Evolutionary conservation across 2,888 invertebrate genomes (phyloP).

Genomic region (Lobophora halterata): DNA sequence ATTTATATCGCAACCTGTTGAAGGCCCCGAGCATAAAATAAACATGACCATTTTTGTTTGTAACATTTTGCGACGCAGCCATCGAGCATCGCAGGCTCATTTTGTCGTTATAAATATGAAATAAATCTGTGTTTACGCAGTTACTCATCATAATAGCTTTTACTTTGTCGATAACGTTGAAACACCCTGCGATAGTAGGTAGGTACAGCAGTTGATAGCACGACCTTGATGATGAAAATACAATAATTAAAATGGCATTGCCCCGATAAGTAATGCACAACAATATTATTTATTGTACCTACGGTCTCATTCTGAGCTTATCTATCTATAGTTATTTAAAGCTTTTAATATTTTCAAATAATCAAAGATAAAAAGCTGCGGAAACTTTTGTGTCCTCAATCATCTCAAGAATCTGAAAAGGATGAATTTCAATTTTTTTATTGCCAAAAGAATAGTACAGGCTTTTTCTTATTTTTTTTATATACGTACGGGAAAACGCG

Average conservation of each 20-base stretch:
- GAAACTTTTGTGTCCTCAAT: no score
- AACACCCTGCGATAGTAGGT: conserved; percentile 43
- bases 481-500: no score
- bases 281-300: conserved; percentile 19
- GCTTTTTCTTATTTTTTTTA: no score
- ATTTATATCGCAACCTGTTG: conserved; percentile 54
- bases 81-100: background rate
- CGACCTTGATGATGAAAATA: conserved; percentile 49
- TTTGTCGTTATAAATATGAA: no score
- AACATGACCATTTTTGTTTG: conserved; percentile 35
- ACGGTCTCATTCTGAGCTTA: no score
- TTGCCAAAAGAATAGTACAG: no score
- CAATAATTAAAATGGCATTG: conserved; percentile 35
- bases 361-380: no score
- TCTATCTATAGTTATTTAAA: no score
- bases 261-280: conserved; percentile 13
- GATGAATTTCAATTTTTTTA: no score
- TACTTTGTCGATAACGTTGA: conserved; percentile 44
- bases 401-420: no score
- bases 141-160: conserved; percentile 38
- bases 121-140: conserved; percentile 14
- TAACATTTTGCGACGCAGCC: conserved; percentile 21
- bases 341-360: no score
- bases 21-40: conserved; percentile 35
- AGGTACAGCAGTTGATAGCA: conserved; percentile 45